Percentiles rank a stretch among this genome's conserved stretches.
phyloP scores from a whole-genome alignment of 2,888 invertebrate species.

The Osmoderma eremita region DNA sequence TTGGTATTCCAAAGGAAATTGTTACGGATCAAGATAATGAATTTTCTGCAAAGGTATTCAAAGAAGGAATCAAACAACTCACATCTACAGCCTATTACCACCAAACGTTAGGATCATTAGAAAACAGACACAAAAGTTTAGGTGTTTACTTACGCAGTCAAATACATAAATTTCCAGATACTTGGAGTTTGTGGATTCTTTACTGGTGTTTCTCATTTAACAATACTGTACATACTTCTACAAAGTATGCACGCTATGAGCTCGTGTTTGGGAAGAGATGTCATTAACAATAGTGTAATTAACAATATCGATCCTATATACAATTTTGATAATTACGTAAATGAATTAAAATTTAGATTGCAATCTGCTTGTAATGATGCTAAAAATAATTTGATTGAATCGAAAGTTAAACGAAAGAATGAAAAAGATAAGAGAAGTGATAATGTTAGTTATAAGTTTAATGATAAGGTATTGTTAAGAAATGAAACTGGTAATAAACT shows the following conservation, averaged over 20 bases:
- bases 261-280: slow-evolving; percentile 43
- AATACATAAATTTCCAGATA: slow-evolving; percentile 3
- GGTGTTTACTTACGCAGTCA: slow-evolving; percentile 45
- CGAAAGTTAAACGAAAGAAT: slow-evolving; percentile 24
- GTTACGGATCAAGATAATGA: slow-evolving; percentile 27
- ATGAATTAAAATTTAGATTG: too few relatives aligned
- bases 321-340: slow-evolving; percentile 42
- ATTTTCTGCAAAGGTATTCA: slow-evolving; percentile 9
- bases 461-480: not conserved
- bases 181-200: slow-evolving; percentile 47
- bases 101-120: slow-evolving; percentile 11
- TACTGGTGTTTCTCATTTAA: slow-evolving; percentile 50
- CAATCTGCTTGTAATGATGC: slow-evolving; percentile 40
- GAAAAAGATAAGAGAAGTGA: not conserved
- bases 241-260: slow-evolving; percentile 47
- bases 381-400: slow-evolving; percentile 39
- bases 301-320: slow-evolving; percentile 32
- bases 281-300: slow-evolving; percentile 1
- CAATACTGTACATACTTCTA: slow-evolving; percentile 46
- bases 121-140: slow-evolving; percentile 44
- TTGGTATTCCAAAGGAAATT: slow-evolving; percentile 20
- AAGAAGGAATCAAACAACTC: slow-evolving; percentile 11
- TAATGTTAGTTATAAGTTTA: not conserved
- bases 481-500: not conserved
- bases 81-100: slow-evolving; percentile 19